Percentiles rank a stretch among this genome's conserved stretches.
These are phyloP conservation scores for Xenopus borealis DNA, from an alignment of 2,113 vertebrate species.

Conservation along the genomic window DNA sequence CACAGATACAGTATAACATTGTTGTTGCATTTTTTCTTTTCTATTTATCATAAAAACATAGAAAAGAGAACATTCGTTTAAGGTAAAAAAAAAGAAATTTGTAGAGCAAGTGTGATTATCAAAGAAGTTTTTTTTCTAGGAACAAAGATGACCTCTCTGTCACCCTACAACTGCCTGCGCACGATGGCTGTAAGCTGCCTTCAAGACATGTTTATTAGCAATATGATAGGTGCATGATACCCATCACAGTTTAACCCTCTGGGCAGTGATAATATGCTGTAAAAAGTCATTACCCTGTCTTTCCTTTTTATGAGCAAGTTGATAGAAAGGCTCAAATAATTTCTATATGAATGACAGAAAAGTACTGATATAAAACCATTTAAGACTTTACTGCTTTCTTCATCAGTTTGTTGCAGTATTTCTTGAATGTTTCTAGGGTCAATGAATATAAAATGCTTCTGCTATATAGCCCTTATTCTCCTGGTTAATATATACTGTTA, in stretches of 20 bases:
- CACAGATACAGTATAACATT: too few species aligned
- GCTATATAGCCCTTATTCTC: too few species aligned
- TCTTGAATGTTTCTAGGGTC: neutral
- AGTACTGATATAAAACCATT: neutral
- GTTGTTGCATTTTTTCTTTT: too few species aligned
- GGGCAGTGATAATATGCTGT: conserved; percentile 15
- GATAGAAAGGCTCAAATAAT: conserved; percentile 16
- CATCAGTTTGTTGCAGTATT: neutral
- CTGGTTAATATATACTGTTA: too few species aligned
- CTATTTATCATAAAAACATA: neutral
- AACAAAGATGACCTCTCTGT: conserved; percentile 14
- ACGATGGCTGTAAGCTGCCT: conserved; percentile 12
- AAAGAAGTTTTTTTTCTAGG: conserved; percentile 9
- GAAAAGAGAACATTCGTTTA: neutral
- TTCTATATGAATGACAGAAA: neutral
- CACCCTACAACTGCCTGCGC: conserved; percentile 28
- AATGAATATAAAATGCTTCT: too few species aligned
- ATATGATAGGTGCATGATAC: conserved; percentile 16
- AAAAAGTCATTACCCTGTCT: conserved; percentile 26
- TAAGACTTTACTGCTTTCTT: neutral
- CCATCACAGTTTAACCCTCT: neutral
- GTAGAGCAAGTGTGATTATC: neutral
- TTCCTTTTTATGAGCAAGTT: conserved; percentile 17
- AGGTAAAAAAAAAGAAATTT: conserved; percentile 15
- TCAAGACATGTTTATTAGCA: conserved; percentile 37